phyloP scores from a whole-genome alignment of 2,113 vertebrate genomes.

The Petaurus breviceps region DNA sequence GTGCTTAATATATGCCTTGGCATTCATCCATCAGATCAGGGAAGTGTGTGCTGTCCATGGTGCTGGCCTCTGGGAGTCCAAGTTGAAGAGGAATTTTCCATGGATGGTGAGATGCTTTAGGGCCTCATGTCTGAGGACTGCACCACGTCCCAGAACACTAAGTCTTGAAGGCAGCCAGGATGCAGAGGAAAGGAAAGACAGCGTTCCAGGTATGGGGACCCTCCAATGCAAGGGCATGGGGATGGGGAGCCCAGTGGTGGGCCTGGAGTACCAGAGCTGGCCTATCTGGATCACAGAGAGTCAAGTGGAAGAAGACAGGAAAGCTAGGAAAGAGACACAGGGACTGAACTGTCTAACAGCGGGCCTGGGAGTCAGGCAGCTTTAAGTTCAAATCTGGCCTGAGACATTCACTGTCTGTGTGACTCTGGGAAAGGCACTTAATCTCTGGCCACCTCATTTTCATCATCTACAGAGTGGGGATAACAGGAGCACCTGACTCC shows the following conservation, averaged over 20 bases:
- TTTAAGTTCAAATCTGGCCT: not conserved
- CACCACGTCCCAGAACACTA: not conserved
- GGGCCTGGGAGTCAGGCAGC: not conserved
- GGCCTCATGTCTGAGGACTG: not conserved
- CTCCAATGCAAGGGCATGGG: not conserved
- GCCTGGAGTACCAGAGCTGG: fast-evolving
- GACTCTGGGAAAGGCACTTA: too few relatives aligned
- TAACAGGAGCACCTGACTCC: not conserved
- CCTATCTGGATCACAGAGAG: not conserved
- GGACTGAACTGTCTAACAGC: too few relatives aligned
- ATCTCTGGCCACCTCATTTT: not conserved
- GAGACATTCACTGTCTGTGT: not conserved
- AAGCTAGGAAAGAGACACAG: not conserved
- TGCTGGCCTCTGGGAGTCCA: not conserved
- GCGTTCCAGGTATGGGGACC: not conserved
- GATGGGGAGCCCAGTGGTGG: not conserved
- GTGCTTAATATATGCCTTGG: not conserved
- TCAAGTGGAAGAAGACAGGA: not conserved
- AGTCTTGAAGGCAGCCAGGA: not conserved
- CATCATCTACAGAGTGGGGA: not conserved
- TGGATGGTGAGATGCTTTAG: not conserved
- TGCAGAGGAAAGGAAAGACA: not conserved
- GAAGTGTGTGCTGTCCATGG: not conserved
- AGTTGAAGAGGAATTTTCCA: not conserved
- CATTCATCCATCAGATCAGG: not conserved